Percentiles rank a stretch among this genome's conserved stretches.
Conservation (phyloP, 2,888 invertebrate species). For the Geophilus truncorum region DNA sequence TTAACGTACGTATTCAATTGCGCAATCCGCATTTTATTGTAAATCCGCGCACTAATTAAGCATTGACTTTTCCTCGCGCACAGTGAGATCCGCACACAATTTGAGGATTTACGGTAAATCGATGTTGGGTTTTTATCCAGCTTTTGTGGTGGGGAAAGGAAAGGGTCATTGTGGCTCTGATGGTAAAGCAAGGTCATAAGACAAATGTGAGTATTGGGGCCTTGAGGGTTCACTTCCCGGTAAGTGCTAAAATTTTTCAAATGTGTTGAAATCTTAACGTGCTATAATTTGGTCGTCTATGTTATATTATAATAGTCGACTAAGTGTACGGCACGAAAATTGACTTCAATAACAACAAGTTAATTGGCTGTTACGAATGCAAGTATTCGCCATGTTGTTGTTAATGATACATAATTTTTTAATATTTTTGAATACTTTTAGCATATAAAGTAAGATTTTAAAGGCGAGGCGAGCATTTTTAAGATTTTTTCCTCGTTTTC, state of each 20-base stretch:
- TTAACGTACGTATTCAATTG: too few relatives aligned
- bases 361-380: neutral
- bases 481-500: slow-evolving; percentile 61
- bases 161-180: too few relatives aligned
- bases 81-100: too few relatives aligned
- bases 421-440: neutral
- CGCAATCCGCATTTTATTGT: too few relatives aligned
- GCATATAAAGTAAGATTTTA: neutral
- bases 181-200: too few relatives aligned
- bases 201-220: too few relatives aligned
- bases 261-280: neutral
- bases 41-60: too few relatives aligned
- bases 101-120: too few relatives aligned
- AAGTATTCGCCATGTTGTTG: neutral
- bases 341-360: neutral
- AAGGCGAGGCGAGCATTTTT: slow-evolving; percentile 51
- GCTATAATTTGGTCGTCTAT: neutral
- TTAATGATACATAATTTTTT: neutral
- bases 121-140: too few relatives aligned
- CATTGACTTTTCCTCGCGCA: too few relatives aligned
- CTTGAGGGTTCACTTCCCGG: neutral
- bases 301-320: neutral
- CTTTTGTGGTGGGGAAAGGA: too few relatives aligned
- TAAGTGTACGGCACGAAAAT: neutral
- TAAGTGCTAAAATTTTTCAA: neutral